Percentiles rank a stretch among this genome's conserved stretches.
These are phyloP conservation scores for Mythimna loreyi DNA, from an alignment of 2,888 invertebrate species.

Conservation along the genomic window DNA sequence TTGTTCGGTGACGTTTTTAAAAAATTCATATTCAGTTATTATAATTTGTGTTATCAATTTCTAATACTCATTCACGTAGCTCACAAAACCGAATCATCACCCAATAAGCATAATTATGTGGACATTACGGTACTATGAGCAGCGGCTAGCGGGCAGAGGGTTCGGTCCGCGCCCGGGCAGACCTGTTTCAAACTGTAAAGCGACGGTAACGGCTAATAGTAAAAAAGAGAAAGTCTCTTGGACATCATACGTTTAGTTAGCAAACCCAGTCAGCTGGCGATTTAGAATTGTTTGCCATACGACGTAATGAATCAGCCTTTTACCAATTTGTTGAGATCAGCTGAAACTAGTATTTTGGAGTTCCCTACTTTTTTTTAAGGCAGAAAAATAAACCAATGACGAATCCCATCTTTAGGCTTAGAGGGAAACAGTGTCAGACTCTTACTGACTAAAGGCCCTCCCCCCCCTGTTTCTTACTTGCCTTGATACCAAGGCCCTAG, in stretches of 20 bases:
- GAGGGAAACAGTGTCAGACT: too few relatives aligned
- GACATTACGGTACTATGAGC: constrained; percentile 61
- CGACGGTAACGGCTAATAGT: constrained; percentile 46
- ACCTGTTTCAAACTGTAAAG: constrained; percentile 65
- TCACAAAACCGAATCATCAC: constrained; percentile 35
- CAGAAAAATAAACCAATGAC: too few relatives aligned
- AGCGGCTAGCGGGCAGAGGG: constrained; percentile 55
- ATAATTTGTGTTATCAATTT: too few relatives aligned
- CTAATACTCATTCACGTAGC: constrained; percentile 1
- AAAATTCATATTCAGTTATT: too few relatives aligned
- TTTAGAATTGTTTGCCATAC: constrained; percentile 25
- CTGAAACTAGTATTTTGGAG: background rate
- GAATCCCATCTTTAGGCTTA: too few relatives aligned
- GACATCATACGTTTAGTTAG: constrained; percentile 47
- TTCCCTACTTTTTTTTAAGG: too few relatives aligned
- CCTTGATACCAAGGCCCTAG: too few relatives aligned
- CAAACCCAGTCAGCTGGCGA: constrained; percentile 44
- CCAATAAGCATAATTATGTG: constrained; percentile 59
- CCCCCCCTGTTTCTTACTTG: too few relatives aligned
- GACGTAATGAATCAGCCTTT: constrained; percentile 32
- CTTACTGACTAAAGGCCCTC: too few relatives aligned
- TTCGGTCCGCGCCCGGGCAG: constrained; percentile 29
- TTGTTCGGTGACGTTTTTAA: too few relatives aligned
- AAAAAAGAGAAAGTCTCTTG: constrained; percentile 60
- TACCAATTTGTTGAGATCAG: background rate